Evolutionary conservation across 1,140 invertebrate genomes (phyloP).

Genomic region (Tetramorium parvispinum): DNA sequence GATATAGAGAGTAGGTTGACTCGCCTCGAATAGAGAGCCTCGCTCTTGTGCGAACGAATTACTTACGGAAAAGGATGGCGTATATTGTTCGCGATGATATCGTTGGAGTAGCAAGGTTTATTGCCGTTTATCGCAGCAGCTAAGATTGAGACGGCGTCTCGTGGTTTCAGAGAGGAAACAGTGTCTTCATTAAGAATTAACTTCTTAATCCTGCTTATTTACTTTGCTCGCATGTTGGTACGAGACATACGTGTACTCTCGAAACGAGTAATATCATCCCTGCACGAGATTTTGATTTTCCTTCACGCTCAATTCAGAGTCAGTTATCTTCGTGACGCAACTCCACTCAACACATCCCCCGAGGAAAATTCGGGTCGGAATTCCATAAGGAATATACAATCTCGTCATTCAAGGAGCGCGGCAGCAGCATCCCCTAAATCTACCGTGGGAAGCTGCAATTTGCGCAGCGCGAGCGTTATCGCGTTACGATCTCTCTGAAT

Average conservation of each 20-base stretch:
- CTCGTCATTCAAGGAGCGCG: conserved; percentile 18
- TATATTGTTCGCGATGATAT: neutral
- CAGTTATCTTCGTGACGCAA: conserved; percentile 22
- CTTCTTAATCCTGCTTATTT: neutral
- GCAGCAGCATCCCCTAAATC: conserved; percentile 38
- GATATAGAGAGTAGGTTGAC: conserved; percentile 42
- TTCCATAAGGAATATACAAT: conserved; percentile 54
- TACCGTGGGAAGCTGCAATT: conserved; percentile 54
- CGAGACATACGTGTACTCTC: no score
- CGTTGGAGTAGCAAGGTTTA: neutral
- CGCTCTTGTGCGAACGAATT: conserved; percentile 12
- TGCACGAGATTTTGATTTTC: neutral
- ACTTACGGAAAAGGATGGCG: neutral
- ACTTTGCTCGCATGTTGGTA: neutral
- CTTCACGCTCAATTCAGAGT: conserved; percentile 7
- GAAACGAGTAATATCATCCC: neutral
- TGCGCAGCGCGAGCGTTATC: conserved; percentile 53
- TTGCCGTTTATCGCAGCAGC: neutral
- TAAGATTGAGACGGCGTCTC: neutral
- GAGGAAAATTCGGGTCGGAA: conserved; percentile 41
- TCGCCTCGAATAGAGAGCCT: neutral
- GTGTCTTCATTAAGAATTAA: neutral
- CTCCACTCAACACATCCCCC: conserved; percentile 9
- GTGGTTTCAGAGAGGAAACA: neutral
- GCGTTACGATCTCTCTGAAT: conserved; percentile 56